Evolutionary conservation across 1,140 invertebrate genomes (phyloP), one percentile per base, ranked within the genome.

Genomic region (Brachionus manjavacas): DNA sequence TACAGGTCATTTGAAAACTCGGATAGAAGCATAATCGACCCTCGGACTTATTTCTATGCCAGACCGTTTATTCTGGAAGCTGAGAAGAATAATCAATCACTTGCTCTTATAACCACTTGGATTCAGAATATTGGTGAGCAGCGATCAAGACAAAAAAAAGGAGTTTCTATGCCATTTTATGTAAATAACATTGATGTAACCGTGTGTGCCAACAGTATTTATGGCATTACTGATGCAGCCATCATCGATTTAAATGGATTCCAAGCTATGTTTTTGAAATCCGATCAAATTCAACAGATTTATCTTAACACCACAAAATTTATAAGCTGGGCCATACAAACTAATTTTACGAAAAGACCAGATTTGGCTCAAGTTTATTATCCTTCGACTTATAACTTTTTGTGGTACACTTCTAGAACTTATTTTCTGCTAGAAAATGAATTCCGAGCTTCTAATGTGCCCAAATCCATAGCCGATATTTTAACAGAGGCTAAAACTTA

Each of bases 161-260:
- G 87, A 9, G 86, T 87, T 4, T 79, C 74, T 7, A 88, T 88
- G 87, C 88, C 88, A 4, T 87, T 88, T 60, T 85, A 86, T 64
- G 84, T 88, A 2, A 88, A 88, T 79, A 88, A 88, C 52, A 86
- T 88, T 14, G 88, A 88, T 49, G 85, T 86, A 2, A 88, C 88
- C 7, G 88, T 88, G 0, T 76, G 85, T 31, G 87, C 88, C 9
- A 88, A 88, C 70, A 85, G 83, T 25, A 70, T 88, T 16, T 88
- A 85, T 85, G 87, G 87, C 11, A 86, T 88, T 23, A 88, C 88
- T n/a, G 84, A 86, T 35, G 84, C 85, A 4, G 84, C 87, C 0
- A 66, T 88, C 6, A 84, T 81, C 80, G 86, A 86, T 28, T 66
- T 88, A 1, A 70, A 87, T 1, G 68, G 85, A 14, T 52, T 85